phyloP scores from a whole-genome alignment of 2,797 vertebrate species.

The Erpetoichthys calabaricus region DNA sequence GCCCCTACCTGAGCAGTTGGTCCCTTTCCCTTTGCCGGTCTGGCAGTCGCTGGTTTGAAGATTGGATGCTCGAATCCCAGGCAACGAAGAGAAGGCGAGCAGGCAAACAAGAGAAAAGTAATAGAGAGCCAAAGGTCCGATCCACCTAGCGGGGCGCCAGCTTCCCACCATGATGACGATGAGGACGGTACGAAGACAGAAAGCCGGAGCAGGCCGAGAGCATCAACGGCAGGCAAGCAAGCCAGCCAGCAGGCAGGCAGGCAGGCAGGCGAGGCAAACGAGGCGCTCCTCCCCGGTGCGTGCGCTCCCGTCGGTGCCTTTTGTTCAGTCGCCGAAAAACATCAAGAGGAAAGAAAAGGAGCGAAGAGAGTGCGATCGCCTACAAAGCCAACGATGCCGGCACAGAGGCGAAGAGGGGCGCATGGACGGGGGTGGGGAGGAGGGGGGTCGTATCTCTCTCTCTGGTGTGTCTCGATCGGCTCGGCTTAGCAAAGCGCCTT shows the following conservation, averaged over 20 bases:
- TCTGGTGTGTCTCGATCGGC: no score
- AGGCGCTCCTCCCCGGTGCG: no score
- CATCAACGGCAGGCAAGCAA: neutral
- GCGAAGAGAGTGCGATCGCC: constrained; percentile 1
- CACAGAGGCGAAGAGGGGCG: neutral
- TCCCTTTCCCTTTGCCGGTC: constrained; percentile 16
- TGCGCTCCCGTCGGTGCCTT: constrained; percentile 1
- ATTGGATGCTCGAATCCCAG: constrained; percentile 17
- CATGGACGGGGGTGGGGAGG: neutral
- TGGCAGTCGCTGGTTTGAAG: constrained; percentile 19
- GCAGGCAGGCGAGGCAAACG: no score
- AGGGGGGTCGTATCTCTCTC: neutral
- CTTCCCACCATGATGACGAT: constrained; percentile 17
- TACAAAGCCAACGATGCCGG: constrained; percentile 1
- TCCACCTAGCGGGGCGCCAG: constrained; percentile 12
- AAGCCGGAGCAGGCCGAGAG: constrained; percentile 12
- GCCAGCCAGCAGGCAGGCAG: no score
- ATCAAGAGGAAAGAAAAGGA: constrained; percentile 8
- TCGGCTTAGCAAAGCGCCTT: no score
- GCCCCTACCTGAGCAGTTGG: constrained; percentile 17
- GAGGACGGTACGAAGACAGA: constrained; percentile 5
- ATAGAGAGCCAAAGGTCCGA: constrained; percentile 14
- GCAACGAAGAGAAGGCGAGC: constrained; percentile 11
- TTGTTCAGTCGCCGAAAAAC: constrained; percentile 5
- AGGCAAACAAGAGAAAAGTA: constrained; percentile 16